Evolutionary conservation across 2,113 vertebrate genomes (phyloP).

Genomic region (Phaethornis superciliosus): DNA sequence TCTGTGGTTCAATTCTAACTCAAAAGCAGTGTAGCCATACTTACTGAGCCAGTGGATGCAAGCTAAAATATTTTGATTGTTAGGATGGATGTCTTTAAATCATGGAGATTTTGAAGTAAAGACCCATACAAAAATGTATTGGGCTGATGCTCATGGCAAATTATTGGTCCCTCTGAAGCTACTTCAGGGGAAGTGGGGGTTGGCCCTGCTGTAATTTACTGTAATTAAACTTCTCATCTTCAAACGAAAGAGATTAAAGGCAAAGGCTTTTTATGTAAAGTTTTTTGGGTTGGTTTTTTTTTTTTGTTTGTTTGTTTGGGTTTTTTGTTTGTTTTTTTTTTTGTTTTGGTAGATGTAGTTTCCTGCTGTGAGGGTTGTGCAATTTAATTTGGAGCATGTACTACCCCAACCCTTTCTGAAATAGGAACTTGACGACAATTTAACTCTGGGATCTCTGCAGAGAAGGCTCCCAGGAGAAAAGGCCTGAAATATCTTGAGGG

Average conservation of each 20-base stretch:
- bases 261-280: not conserved
- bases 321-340: not conserved
- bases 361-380: constrained; percentile 33
- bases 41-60: not conserved
- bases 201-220: not conserved
- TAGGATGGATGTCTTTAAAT: not conserved
- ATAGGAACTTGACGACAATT: constrained; percentile 41
- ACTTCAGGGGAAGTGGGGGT: not conserved
- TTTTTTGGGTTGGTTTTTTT: not conserved
- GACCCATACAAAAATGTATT: not conserved
- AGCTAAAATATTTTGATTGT: not conserved
- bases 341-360: not conserved
- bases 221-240: not conserved
- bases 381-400: constrained; percentile 44
- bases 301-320: not conserved
- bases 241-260: constrained; percentile 3
- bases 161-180: not conserved
- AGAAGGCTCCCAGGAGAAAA: constrained; percentile 55
- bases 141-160: not conserved
- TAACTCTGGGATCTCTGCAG: constrained; percentile 44
- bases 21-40: not conserved
- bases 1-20: not conserved
- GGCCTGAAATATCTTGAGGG: constrained; percentile 60
- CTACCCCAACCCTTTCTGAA: constrained; percentile 43
- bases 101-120: not conserved